phyloP scores from a whole-genome alignment of 2,113 vertebrate genomes.

The Cepphus grylle region DNA sequence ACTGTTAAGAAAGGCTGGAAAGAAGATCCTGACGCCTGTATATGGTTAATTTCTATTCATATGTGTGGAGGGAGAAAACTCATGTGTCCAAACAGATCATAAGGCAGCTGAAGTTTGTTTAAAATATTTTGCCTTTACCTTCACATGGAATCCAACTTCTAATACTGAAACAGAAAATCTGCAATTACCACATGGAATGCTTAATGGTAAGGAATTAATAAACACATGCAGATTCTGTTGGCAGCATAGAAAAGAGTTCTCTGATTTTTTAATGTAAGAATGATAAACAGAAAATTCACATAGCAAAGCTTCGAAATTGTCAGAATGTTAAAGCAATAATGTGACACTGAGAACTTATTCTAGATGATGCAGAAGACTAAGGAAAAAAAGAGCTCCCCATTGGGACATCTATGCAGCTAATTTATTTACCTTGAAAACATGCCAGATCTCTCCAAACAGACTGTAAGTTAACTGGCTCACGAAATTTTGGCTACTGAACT shows the following conservation, averaged over 20 bases:
- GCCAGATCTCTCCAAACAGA: not conserved
- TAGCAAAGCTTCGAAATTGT: not conserved
- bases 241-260: not conserved
- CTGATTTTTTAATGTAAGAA: not conserved
- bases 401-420: not conserved
- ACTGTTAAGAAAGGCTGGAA: not conserved
- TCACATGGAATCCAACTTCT: not conserved
- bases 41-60: not conserved
- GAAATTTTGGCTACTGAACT: not conserved
- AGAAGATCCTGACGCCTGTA: not conserved
- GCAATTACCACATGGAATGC: not conserved
- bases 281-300: not conserved
- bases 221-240: not conserved
- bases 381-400: not conserved
- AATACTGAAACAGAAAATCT: not conserved
- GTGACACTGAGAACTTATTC: not conserved
- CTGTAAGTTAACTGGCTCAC: not conserved
- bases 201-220: not conserved
- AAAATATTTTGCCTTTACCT: not conserved
- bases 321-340: not conserved
- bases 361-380: not conserved
- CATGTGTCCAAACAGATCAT: not conserved
- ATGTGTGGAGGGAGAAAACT: not conserved
- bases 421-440: constrained; percentile 10
- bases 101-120: not conserved